Percentiles rank a stretch among this genome's conserved stretches.
These are phyloP conservation scores for Hypanus sabinus DNA, from an alignment of 2,113 vertebrate genomes.

Conservation along the genomic window DNA sequence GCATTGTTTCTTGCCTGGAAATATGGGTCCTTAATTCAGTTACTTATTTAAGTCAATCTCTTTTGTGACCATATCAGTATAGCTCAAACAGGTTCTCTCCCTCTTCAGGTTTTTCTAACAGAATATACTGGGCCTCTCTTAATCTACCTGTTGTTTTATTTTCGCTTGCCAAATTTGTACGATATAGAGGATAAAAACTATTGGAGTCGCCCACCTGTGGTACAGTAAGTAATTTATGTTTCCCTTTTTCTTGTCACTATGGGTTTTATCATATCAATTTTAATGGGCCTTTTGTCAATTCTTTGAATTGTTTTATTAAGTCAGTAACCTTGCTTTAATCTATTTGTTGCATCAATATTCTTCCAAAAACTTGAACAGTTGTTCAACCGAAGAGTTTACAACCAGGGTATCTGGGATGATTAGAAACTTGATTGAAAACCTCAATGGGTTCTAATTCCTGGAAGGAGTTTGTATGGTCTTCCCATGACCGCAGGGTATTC, in stretches of 20 bases:
- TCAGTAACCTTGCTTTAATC: neutral
- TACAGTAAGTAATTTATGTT: conserved; percentile 59
- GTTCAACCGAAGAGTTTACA: neutral
- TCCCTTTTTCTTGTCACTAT: neutral
- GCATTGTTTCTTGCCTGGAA: neutral
- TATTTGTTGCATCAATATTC: neutral
- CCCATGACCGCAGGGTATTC: too few relatives aligned
- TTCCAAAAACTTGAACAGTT: neutral
- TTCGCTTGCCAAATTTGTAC: conserved; percentile 60
- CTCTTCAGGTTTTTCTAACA: conserved; percentile 63
- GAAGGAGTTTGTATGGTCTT: too few relatives aligned
- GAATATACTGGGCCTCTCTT: conserved; percentile 65
- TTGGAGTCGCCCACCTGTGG: conserved; percentile 56
- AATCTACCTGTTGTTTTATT: conserved; percentile 67
- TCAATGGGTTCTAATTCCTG: too few relatives aligned
- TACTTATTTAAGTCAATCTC: neutral
- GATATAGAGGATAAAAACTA: conserved; percentile 50
- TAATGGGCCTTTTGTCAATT: neutral
- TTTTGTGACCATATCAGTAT: neutral
- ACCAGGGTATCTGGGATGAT: neutral
- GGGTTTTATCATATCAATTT: neutral
- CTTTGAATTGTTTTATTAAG: neutral
- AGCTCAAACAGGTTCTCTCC: conserved; percentile 31
- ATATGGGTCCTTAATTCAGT: neutral
- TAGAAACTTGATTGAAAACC: too few relatives aligned